Conservation (phyloP, 2,113 vertebrate genomes). For the Rhagologus leucostigma region DNA sequence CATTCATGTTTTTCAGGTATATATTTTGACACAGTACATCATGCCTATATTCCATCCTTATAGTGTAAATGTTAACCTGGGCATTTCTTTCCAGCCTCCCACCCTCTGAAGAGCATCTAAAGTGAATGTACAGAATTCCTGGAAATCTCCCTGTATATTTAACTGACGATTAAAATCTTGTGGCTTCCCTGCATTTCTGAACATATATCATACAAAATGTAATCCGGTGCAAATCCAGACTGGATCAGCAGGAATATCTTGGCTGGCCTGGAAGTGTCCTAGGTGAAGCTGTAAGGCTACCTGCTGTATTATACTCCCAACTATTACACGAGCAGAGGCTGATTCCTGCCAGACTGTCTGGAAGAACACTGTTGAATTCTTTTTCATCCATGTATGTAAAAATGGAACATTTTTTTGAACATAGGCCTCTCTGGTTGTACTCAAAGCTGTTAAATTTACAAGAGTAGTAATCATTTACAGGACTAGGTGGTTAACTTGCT, state of each 20-base stretch:
- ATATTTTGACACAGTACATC: neutral
- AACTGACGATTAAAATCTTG: neutral
- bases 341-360: neutral
- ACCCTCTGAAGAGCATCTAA: neutral
- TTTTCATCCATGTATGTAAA: neutral
- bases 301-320: neutral
- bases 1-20: neutral
- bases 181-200: neutral
- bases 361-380: neutral
- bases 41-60: neutral
- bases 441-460: neutral
- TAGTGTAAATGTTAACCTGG: neutral
- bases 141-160: neutral
- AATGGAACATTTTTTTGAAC: neutral
- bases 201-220: neutral
- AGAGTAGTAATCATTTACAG: constrained; percentile 14
- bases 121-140: neutral
- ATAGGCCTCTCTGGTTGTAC: neutral
- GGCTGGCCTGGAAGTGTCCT: neutral
- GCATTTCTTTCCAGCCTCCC: neutral
- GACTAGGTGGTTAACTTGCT: neutral
- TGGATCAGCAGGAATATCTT: neutral
- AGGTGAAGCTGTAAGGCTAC: neutral
- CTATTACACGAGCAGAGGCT: neutral
- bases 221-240: neutral